phyloP scores from a whole-genome alignment of 2,797 vertebrate genomes.

The Sebastes elongatus region DNA sequence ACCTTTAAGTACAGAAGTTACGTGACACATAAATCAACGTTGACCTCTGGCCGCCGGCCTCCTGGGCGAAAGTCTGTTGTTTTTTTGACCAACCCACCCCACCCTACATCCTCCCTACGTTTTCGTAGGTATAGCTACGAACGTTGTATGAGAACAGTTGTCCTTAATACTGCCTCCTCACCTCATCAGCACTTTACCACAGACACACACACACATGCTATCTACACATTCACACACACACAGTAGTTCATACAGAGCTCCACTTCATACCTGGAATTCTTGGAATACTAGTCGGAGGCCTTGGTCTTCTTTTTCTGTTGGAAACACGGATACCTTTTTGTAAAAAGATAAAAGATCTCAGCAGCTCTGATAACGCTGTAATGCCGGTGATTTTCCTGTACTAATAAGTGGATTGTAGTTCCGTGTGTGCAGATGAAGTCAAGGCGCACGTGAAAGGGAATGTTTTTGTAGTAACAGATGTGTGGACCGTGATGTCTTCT shows the following conservation, averaged over 20 bases:
- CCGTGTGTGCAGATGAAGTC: not conserved
- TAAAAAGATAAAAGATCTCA: not conserved
- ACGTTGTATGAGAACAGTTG: not conserved
- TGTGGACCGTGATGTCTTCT: conserved; percentile 14
- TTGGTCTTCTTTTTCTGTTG: not conserved
- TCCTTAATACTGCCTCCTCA: not conserved
- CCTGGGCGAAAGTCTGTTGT: no score
- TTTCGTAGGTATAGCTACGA: no score
- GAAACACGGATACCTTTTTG: not conserved
- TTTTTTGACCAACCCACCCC: no score
- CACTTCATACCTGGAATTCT: conserved; percentile 47
- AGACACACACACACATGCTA: not conserved
- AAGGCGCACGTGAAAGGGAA: not conserved
- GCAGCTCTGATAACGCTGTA: not conserved
- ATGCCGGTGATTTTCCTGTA: not conserved
- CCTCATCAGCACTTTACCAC: not conserved
- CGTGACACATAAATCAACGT: no score
- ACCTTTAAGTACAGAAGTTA: no score
- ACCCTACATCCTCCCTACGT: no score
- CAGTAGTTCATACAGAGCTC: not conserved
- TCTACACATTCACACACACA: not conserved
- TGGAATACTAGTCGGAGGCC: conserved; percentile 22
- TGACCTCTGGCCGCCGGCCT: no score
- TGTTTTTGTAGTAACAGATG: conserved; percentile 19
- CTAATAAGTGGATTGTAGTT: conserved; percentile 1